Evolutionary conservation across 2,888 invertebrate species (phyloP).

Genomic region (Leucoma salicis): DNA sequence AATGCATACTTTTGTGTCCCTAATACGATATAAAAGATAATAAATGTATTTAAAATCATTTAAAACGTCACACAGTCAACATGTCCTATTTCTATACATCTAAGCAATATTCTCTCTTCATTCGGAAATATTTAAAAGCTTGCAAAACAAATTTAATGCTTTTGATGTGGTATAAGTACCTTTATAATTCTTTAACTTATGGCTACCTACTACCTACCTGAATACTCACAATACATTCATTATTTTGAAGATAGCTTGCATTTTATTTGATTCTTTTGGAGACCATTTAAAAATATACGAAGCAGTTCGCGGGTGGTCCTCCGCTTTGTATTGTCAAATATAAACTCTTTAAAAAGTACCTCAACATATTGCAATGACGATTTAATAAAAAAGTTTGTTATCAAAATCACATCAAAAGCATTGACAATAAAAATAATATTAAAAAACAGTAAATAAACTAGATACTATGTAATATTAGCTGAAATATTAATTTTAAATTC

Average conservation of each 20-base stretch:
- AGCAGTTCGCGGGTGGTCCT: no score
- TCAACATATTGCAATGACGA: no score
- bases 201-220: no score
- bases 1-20: constrained; percentile 27
- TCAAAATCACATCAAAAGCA: constrained; percentile 16
- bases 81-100: constrained; percentile 46
- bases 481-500: constrained; percentile 45
- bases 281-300: no score
- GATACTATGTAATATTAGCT: constrained; percentile 38
- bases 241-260: no score
- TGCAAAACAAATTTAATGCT: constrained; percentile 16
- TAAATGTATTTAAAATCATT: constrained; percentile 48
- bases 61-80: constrained; percentile 50
- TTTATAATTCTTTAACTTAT: no score
- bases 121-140: constrained; percentile 45
- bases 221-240: no score
- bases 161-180: constrained; percentile 7
- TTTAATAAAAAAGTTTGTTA: no score
- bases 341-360: no score
- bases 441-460: constrained; percentile 54
- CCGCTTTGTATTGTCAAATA: no score
- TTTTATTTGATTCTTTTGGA: no score
- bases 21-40: constrained; percentile 46
- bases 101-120: constrained; percentile 61
- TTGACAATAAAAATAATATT: constrained; percentile 18